These are phyloP conservation scores for Hassar affinis DNA, from an alignment of 2,113 vertebrate genomes.

Conservation along the genomic window DNA sequence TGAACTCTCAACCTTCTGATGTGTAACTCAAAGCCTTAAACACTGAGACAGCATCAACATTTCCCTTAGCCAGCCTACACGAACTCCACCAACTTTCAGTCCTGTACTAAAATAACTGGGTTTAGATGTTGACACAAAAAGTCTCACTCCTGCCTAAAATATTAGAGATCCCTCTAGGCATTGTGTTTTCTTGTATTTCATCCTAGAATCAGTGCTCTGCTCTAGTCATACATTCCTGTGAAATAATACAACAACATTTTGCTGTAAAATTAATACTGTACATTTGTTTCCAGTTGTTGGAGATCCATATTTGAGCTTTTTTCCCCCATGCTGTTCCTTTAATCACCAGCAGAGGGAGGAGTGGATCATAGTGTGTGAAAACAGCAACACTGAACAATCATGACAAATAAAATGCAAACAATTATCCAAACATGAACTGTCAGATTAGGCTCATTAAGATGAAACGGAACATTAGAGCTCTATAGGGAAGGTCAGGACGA, in stretches of 20 bases:
- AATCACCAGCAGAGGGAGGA: conserved; percentile 22
- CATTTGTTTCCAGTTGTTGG: no score
- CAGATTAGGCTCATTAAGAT: background rate
- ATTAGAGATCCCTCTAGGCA: background rate
- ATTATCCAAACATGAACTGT: no score
- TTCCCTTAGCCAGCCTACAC: background rate
- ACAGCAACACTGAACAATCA: background rate
- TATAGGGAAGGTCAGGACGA: background rate
- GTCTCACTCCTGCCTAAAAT: background rate
- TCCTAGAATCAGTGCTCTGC: no score
- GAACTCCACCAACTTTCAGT: background rate
- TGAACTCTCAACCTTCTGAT: background rate
- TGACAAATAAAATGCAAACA: background rate
- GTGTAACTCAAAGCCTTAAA: background rate
- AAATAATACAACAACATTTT: background rate
- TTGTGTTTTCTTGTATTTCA: background rate
- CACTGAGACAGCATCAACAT: background rate
- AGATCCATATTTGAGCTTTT: background rate
- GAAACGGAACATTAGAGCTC: background rate
- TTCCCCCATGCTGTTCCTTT: background rate
- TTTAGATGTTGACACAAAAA: background rate
- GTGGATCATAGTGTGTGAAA: background rate
- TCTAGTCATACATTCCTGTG: background rate
- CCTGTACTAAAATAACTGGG: background rate
- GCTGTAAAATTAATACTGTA: background rate